Percentiles rank a stretch among this genome's conserved stretches.
phyloP scores from a whole-genome alignment of 2,888 invertebrate genomes.

The Rotaria sp. region DNA sequence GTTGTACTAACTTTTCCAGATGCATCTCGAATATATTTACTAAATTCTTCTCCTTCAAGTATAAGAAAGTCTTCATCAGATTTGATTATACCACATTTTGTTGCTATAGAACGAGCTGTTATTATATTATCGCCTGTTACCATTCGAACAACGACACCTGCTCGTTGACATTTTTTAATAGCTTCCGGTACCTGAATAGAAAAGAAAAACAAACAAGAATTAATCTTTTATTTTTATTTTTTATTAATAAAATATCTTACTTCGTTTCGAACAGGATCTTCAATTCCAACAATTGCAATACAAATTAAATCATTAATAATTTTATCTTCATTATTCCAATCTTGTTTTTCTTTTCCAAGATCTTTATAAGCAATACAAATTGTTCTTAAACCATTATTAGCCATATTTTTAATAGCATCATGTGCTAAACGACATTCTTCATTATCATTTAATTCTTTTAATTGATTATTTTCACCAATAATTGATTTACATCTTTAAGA shows the following conservation, averaged over 20 bases:
- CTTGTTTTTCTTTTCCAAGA: constrained; percentile 67
- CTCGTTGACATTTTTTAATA: constrained; percentile 86
- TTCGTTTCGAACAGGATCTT: constrained; percentile 92
- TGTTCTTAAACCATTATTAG: constrained; percentile 86
- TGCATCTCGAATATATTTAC: constrained; percentile 65
- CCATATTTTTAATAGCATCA: constrained; percentile 92
- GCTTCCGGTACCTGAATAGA: constrained; percentile 63
- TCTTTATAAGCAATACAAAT: constrained; percentile 90
- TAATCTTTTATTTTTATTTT: too few relatives aligned
- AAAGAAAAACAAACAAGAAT: too few relatives aligned
- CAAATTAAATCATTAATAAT: constrained; percentile 80
- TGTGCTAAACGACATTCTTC: constrained; percentile 74
- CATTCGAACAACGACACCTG: constrained; percentile 97
- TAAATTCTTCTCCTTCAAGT: constrained; percentile 94
- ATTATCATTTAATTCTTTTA: constrained; percentile 59
- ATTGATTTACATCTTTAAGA: neutral
- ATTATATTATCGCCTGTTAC: constrained; percentile 98
- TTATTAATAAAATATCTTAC: neutral
- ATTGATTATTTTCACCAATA: constrained; percentile 69
- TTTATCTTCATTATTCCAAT: constrained; percentile 62
- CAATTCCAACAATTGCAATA: constrained; percentile 90
- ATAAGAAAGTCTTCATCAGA: constrained; percentile 90
- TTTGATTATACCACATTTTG: constrained; percentile 89
- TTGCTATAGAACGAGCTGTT: constrained; percentile 92
- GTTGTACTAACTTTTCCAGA: constrained; percentile 66